These are phyloP conservation scores for Sigmodon hispidus DNA, from an alignment of 2,113 vertebrate genomes.

Conservation along the genomic window DNA sequence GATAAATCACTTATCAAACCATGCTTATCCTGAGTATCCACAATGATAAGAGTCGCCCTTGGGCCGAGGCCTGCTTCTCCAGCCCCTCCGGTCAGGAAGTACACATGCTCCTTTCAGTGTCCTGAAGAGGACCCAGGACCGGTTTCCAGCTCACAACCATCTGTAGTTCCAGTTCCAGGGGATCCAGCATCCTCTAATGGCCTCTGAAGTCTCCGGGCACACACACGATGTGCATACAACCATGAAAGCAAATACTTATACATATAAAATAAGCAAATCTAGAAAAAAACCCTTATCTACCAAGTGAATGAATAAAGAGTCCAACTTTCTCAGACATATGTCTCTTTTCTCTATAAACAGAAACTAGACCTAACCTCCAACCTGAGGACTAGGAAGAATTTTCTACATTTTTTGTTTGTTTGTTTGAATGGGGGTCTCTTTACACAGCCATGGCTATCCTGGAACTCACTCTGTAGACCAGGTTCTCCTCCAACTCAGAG, in stretches of 20 bases:
- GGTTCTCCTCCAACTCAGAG: too few relatives aligned
- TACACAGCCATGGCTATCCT: background rate
- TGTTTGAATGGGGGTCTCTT: background rate
- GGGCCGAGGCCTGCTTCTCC: too few relatives aligned
- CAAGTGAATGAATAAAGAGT: background rate
- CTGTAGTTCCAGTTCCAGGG: background rate
- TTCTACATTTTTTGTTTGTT: background rate
- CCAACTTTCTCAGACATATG: background rate
- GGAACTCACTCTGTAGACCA: too few relatives aligned
- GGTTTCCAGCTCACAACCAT: background rate
- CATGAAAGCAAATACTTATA: background rate
- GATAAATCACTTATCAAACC: background rate
- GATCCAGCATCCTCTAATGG: background rate
- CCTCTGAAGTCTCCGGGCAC: background rate
- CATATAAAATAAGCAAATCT: background rate
- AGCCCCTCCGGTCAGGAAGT: background rate
- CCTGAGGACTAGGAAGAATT: background rate
- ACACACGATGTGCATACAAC: background rate
- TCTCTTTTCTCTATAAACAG: slow-evolving; percentile 21
- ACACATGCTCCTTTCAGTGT: background rate
- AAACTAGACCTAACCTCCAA: background rate
- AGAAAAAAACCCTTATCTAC: background rate
- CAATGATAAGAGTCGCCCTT: accelerated
- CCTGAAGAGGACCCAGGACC: background rate
- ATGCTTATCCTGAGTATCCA: accelerated